phyloP scores from a whole-genome alignment of 2,113 vertebrate species.

The Phylloscopus whistleri region DNA sequence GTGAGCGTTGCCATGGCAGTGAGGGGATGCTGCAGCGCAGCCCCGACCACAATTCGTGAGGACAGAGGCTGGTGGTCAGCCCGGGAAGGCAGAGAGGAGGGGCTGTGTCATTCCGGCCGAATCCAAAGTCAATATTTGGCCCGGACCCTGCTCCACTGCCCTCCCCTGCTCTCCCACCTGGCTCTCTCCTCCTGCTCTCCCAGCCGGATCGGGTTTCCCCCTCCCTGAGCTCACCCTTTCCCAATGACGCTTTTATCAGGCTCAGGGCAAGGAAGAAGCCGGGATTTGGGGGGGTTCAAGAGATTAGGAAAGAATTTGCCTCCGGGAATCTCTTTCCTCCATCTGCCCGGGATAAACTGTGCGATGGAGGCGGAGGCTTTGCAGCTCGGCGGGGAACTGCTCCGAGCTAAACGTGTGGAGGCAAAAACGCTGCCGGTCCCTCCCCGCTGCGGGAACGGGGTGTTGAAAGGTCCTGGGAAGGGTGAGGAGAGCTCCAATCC shows the following conservation, averaged over 20 bases:
- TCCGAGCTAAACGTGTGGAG: not conserved
- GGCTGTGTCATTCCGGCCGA: not conserved
- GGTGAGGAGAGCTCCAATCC: not conserved
- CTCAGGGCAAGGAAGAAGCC: not conserved
- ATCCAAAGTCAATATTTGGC: not conserved
- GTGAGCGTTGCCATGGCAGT: not conserved
- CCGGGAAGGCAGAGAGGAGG: not conserved
- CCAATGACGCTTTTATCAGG: not conserved
- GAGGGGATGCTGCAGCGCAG: not conserved
- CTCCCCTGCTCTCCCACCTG: not conserved
- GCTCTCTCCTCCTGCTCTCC: not conserved
- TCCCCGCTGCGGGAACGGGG: not conserved
- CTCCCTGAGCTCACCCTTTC: not conserved
- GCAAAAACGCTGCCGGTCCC: not conserved
- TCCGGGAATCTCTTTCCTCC: conserved; percentile 7
- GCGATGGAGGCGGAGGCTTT: not conserved
- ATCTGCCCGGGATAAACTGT: not conserved
- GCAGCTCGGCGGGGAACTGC: not conserved
- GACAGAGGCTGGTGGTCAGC: not conserved
- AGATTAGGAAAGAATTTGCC: conserved; percentile 18
- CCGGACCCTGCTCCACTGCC: not conserved
- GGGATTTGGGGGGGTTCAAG: not conserved
- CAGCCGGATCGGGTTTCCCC: not conserved
- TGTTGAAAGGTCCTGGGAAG: not conserved
- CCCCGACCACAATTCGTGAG: not conserved